Conservation (phyloP, 2,888 invertebrate species). For the Rhingia rostrata region DNA sequence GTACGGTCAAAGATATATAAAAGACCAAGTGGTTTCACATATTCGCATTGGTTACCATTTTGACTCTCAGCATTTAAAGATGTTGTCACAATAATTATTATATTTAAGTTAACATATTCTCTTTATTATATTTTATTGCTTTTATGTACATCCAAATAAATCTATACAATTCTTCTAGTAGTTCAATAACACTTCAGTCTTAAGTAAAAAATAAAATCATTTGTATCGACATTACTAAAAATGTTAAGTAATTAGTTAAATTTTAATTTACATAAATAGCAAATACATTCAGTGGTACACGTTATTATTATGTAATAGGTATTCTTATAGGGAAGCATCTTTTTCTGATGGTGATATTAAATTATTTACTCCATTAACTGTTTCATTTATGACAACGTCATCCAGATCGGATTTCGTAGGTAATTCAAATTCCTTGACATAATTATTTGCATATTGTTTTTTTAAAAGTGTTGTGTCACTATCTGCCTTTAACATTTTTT, state of each 20-base stretch:
- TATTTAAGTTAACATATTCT: not conserved
- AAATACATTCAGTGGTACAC: slow-evolving; percentile 7
- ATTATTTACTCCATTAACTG: slow-evolving; percentile 3
- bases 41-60: too few species aligned
- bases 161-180: slow-evolving; percentile 21
- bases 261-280: slow-evolving; percentile 29
- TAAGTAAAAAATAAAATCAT: slow-evolving; percentile 57
- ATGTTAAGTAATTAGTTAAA: slow-evolving; percentile 18
- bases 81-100: too few species aligned
- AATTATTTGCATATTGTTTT: slow-evolving; percentile 80
- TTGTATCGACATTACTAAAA: slow-evolving; percentile 36
- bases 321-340: slow-evolving; percentile 2
- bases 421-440: slow-evolving; percentile 19
- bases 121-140: slow-evolving; percentile 52
- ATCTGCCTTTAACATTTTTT: slow-evolving; percentile 81
- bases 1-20: too few species aligned
- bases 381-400: slow-evolving; percentile 2
- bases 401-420: not conserved
- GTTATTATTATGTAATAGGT: not conserved
- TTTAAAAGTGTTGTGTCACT: slow-evolving; percentile 84
- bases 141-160: slow-evolving; percentile 37
- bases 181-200: slow-evolving; percentile 62
- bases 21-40: too few species aligned
- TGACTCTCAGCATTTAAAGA: too few species aligned
- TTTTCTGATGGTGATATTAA: not conserved